Base-by-base conservation (phyloP, 2,797 vertebrate genomes). In the Pangasius mekongensis region DNA sequence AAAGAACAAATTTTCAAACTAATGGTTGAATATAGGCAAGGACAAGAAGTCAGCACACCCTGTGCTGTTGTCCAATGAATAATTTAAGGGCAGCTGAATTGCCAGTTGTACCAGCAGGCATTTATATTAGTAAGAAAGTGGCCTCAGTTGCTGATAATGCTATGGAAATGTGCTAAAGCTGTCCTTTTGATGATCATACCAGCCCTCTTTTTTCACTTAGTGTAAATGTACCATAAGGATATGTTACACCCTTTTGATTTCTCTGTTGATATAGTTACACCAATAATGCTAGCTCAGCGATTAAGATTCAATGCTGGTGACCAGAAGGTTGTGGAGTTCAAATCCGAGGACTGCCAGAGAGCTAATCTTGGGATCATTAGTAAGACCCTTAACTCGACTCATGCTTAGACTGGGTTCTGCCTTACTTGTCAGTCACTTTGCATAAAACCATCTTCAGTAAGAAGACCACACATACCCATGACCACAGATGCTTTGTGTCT, bases 31-130 rank as follows among this genome's bases (percentile, higher is more conserved):
- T 54, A 86, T 62, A 33, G n/a, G 52, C 30, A 58, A 43, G 66
- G 43, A 81, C 14, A 24, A 14, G 33, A 86, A 62, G 87, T 82
- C 81, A 5, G 87, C n/a, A 71, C 69, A 27, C 64, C 85, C 13
- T 64, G 77, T 83, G 64, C 58, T 66, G 81, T 64, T 87, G 33
- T 64, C 64, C 39, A 39, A 14, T 86, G 90, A 84, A 86, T 83
- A 84, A 39, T 91, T 88, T 77, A 88, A 6, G 3, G 60, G 87
- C 39, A 66, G 69, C 62, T 89, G 84, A 58, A 36, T 83, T 87
- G 83, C 85, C 14, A 16, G 39, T 78, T 87, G 67, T 84, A 81
- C 24, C 66, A 52, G 36, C 76, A 54, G 85, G 77, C 69, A 77
- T n/a, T 24, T 54, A 4, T 7, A 33, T 52, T 52, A 64, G 24